Evolutionary conservation across 2,113 vertebrate genomes (phyloP), one percentile per base, ranked within the genome.

Genomic region (Struthidea cinerea): DNA sequence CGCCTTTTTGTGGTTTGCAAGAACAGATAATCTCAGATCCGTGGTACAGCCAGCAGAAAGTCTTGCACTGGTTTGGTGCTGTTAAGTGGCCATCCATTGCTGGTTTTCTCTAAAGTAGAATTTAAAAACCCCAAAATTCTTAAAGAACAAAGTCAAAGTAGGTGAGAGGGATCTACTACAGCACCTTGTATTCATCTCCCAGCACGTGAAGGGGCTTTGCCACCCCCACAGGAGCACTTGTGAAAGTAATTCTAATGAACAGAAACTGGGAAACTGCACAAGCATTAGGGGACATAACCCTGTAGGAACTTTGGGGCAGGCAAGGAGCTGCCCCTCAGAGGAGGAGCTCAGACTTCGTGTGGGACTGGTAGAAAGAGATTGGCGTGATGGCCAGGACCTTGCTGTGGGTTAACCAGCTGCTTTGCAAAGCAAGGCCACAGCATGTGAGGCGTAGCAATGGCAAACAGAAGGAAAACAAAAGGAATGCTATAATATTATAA

Each of bases 301-400:
- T 37, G 13, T 3, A 49, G 60, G 59, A 65, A 1, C 47, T 46
- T 22, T 8, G 30, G 46, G 41, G 28, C 52, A 42, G 26, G 44
- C 52, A 42, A 21, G 14, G 50, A 24, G 26, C 56, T 79, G 52
- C 26, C 35, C 4, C 19, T 30, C 41, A 2, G 16, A 21, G 67
- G 22, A 44, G 59, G 49, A 16, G 8, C 63, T 37, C 26, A 33
- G 4, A 37, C 27, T 16, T 46, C 0, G 0, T 13, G n/a, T 37
- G 60, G 56, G 69, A 57, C 42, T 27, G 73, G 64, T 39, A 61
- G 77, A 53, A 56, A 9, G 32, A 32, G 19, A 16, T 8, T 13
- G 15, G 41, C 37, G 22, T 52, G 32, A 5, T 10, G 18, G 30
- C 4, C 17, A 20, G 60, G 33, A 47, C 27, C 64, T 52, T 39